A percentile compares a stretch with the other conserved stretches of the same genome.
Evolutionary conservation across 2,113 vertebrate species (phyloP).

Genomic region (Rutilus rutilus): DNA sequence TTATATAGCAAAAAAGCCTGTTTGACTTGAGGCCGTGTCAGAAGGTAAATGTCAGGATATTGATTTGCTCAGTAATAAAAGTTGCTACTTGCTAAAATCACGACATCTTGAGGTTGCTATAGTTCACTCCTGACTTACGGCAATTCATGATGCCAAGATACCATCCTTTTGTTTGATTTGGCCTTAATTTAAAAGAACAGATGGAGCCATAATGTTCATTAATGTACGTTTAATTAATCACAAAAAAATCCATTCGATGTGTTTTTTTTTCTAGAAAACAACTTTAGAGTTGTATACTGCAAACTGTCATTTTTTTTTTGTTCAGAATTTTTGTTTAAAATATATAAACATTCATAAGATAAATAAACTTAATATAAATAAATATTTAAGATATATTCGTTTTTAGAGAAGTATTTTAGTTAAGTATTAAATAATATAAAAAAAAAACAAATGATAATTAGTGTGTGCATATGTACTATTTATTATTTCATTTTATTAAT

Average conservation of each 20-base stretch:
- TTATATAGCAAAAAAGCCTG: background rate
- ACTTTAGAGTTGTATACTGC: background rate
- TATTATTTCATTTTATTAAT: no score
- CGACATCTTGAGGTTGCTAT: background rate
- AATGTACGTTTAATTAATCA: background rate
- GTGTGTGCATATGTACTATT: no score
- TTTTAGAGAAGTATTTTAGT: no score
- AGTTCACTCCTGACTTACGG: background rate
- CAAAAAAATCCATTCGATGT: background rate
- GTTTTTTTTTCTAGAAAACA: background rate
- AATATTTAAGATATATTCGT: background rate
- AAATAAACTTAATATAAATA: background rate
- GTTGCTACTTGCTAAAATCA: background rate
- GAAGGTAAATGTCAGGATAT: constrained; percentile 28
- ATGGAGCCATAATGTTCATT: no score
- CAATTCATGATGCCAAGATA: background rate
- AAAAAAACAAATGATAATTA: no score
- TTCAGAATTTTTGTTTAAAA: background rate
- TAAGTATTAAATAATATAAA: no score
- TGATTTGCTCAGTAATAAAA: constrained; percentile 12
- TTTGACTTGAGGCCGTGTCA: background rate
- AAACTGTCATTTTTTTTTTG: background rate
- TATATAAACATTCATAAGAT: background rate
- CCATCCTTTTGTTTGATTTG: background rate
- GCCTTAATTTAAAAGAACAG: background rate